Evolutionary conservation across 2,113 vertebrate genomes (phyloP).

Genomic region (Murina feae): DNA sequence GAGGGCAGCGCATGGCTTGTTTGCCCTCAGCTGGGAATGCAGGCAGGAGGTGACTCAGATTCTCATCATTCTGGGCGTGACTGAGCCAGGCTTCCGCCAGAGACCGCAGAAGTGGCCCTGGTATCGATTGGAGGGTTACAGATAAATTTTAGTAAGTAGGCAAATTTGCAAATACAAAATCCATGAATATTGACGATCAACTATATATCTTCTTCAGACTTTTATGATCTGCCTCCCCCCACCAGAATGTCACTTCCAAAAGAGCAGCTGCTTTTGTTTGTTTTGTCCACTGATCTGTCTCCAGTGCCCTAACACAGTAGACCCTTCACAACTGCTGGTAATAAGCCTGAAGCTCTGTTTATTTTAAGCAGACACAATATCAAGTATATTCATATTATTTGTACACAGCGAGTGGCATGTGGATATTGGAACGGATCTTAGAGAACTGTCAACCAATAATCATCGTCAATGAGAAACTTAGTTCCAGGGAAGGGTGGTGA

Average conservation of each 20-base stretch:
- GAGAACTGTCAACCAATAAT: background rate
- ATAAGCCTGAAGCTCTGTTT: background rate
- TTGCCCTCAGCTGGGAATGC: background rate
- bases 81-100: background rate
- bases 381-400: background rate
- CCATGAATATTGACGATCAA: background rate
- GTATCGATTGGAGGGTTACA: background rate
- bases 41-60: background rate
- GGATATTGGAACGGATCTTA: background rate
- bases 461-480: background rate
- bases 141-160: background rate
- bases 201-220: background rate
- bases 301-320: background rate
- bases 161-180: background rate
- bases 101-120: accelerated
- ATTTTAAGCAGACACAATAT: background rate
- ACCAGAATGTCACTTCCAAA: background rate
- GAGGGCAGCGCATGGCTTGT: background rate
- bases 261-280: background rate
- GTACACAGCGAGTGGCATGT: background rate
- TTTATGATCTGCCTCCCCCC: background rate
- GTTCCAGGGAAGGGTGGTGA: background rate
- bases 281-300: background rate
- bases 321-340: background rate
- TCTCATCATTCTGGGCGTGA: background rate